These are phyloP conservation scores for Tetragonula carbonaria DNA, from an alignment of 2,888 invertebrate genomes.

Conservation along the genomic window DNA sequence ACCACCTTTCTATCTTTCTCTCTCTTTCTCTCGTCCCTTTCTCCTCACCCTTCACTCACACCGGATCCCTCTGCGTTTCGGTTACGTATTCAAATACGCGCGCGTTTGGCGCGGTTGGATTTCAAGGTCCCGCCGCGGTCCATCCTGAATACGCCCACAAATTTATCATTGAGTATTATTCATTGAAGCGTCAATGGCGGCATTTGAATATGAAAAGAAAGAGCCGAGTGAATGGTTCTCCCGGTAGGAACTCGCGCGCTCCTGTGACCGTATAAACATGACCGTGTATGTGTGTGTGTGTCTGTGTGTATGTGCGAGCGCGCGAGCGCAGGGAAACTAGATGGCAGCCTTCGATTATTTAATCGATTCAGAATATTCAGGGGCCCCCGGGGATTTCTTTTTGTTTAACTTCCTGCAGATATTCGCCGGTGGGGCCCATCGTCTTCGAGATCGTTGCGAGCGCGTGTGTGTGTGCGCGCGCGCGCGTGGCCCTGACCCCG, in stretches of 20 bases:
- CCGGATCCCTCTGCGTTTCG: slow-evolving; percentile 50
- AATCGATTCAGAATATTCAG: slow-evolving; percentile 83
- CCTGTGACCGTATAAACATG: too few species aligned
- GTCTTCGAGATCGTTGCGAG: slow-evolving; percentile 49
- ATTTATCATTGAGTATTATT: slow-evolving; percentile 84
- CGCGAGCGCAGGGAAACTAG: slow-evolving; percentile 70
- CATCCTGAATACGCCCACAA: slow-evolving; percentile 84
- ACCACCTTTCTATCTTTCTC: slow-evolving; percentile 27
- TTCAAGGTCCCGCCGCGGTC: slow-evolving; percentile 80
- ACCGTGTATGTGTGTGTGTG: too few species aligned
- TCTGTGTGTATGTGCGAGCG: background rate
- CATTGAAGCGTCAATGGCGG: slow-evolving; percentile 84
- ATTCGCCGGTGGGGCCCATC: slow-evolving; percentile 61
- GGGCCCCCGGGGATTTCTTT: slow-evolving; percentile 77
- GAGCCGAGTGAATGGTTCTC: slow-evolving; percentile 78
- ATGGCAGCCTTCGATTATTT: slow-evolving; percentile 83
- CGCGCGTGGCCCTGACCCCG: slow-evolving; percentile 53
- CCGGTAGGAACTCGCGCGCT: slow-evolving; percentile 55
- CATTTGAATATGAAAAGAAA: slow-evolving; percentile 84
- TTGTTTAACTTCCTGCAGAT: slow-evolving; percentile 83
- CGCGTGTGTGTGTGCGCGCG: background rate
- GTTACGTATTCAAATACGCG: slow-evolving; percentile 75
- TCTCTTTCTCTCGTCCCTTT: slow-evolving; percentile 38
- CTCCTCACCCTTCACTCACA: slow-evolving; percentile 34
- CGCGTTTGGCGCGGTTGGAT: slow-evolving; percentile 78